A percentile compares a stretch with the other conserved stretches of the same genome.
Conservation (phyloP, 2,888 invertebrate genomes). For the Papilio elwesi region DNA sequence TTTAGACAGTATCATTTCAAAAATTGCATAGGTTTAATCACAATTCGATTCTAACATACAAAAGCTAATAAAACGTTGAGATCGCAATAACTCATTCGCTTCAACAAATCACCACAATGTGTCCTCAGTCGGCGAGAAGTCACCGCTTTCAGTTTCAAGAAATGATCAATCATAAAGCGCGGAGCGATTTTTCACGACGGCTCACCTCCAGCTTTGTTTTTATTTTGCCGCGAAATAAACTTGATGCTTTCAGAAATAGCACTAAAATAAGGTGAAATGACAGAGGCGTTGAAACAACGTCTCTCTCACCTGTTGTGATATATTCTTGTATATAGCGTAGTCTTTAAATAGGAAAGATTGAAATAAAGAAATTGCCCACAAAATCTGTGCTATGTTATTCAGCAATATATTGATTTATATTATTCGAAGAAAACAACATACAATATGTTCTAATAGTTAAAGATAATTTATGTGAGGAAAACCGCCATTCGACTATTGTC, state of each 20-base stretch:
- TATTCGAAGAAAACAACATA: too few relatives aligned
- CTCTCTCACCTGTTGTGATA: constrained; percentile 67
- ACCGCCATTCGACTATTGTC: too few relatives aligned
- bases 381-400: background rate
- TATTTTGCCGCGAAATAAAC: constrained; percentile 70
- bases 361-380: background rate
- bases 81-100: constrained; percentile 66
- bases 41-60: background rate
- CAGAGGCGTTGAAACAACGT: constrained; percentile 65
- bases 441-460: too few relatives aligned
- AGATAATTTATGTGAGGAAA: too few relatives aligned
- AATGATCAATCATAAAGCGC: constrained; percentile 81
- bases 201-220: constrained; percentile 71
- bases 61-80: constrained; percentile 50
- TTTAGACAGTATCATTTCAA: too few relatives aligned
- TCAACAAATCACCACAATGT: constrained; percentile 77
- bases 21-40: background rate
- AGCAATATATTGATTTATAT: too few relatives aligned
- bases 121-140: constrained; percentile 54
- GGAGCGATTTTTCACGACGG: constrained; percentile 79
- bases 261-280: constrained; percentile 64
- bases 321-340: constrained; percentile 10
- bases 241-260: constrained; percentile 69
- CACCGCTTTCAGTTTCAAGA: constrained; percentile 68
- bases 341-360: constrained; percentile 6